A percentile compares a stretch with the other conserved stretches of the same genome.
phyloP scores from a whole-genome alignment of 2,888 invertebrate species.

The Oscheius sp. region DNA sequence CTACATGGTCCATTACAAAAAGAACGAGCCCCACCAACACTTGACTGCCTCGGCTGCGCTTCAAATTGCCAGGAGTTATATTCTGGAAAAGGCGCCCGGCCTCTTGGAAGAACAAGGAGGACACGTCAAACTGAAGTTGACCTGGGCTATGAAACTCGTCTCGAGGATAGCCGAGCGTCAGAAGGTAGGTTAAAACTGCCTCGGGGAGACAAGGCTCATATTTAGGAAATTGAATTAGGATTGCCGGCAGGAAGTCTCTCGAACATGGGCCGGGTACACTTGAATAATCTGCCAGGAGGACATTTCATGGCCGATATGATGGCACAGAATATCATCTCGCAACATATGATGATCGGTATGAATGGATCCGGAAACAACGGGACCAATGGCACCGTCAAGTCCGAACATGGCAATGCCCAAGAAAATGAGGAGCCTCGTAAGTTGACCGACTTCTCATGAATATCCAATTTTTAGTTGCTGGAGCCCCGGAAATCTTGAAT shows the following conservation, averaged over 20 bases:
- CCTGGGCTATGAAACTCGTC: constrained; percentile 74
- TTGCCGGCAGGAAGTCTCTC: constrained; percentile 58
- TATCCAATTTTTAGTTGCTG: constrained; percentile 2
- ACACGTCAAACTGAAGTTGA: constrained; percentile 73
- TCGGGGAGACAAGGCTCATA: neutral
- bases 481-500: constrained; percentile 54
- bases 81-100: constrained; percentile 73
- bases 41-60: constrained; percentile 73
- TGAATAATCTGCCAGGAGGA: constrained; percentile 50
- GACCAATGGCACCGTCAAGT: neutral
- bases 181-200: constrained; percentile 19
- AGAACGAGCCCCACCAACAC: constrained; percentile 58
- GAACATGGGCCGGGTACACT: constrained; percentile 53
- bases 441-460: neutral
- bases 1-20: constrained; percentile 67
- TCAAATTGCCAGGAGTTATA: constrained; percentile 73
- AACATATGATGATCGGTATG: constrained; percentile 53
- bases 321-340: constrained; percentile 56
- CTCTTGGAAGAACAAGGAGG: constrained; percentile 75
- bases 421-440: constrained; percentile 33
- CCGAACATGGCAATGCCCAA: constrained; percentile 16
- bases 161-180: constrained; percentile 63
- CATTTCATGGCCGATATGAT: constrained; percentile 60
- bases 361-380: constrained; percentile 12
- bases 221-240: constrained; percentile 57